These are phyloP conservation scores for Unio delphinus DNA, from an alignment of 2,888 invertebrate species.

Conservation along the genomic window DNA sequence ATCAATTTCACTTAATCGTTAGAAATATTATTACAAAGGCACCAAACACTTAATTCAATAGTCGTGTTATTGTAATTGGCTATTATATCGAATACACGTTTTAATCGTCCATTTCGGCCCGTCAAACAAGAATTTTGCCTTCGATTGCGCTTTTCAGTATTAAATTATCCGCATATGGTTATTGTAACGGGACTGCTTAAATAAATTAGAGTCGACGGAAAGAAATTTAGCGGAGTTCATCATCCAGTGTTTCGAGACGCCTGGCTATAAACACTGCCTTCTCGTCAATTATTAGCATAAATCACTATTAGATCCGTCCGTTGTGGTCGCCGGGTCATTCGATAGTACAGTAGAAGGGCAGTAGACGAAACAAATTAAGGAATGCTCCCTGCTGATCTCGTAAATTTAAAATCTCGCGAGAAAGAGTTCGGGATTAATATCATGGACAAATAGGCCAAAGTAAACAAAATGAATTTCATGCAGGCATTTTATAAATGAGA, in stretches of 20 bases:
- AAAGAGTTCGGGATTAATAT: too few relatives aligned
- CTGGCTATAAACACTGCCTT: conserved; percentile 36
- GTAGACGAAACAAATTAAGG: too few relatives aligned
- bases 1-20: conserved; percentile 31
- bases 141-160: conserved; percentile 41
- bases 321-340: not conserved
- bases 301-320: conserved; percentile 26
- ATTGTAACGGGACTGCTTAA: conserved; percentile 40
- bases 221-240: conserved; percentile 17
- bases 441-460: too few relatives aligned
- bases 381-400: too few relatives aligned
- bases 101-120: conserved; percentile 37
- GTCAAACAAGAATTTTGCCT: conserved; percentile 30
- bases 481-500: too few relatives aligned
- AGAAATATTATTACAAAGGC: conserved; percentile 24
- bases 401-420: too few relatives aligned
- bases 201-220: conserved; percentile 41
- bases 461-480: too few relatives aligned
- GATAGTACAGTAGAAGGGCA: too few relatives aligned
- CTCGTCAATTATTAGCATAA: conserved; percentile 34
- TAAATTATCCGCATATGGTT: conserved; percentile 53
- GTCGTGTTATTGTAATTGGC: conserved; percentile 41
- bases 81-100: conserved; percentile 33
- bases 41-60: conserved; percentile 37
- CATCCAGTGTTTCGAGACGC: conserved; percentile 19